These are phyloP conservation scores for Allolobophora icterica DNA, from an alignment of 2,888 invertebrate species.

Conservation along the genomic window DNA sequence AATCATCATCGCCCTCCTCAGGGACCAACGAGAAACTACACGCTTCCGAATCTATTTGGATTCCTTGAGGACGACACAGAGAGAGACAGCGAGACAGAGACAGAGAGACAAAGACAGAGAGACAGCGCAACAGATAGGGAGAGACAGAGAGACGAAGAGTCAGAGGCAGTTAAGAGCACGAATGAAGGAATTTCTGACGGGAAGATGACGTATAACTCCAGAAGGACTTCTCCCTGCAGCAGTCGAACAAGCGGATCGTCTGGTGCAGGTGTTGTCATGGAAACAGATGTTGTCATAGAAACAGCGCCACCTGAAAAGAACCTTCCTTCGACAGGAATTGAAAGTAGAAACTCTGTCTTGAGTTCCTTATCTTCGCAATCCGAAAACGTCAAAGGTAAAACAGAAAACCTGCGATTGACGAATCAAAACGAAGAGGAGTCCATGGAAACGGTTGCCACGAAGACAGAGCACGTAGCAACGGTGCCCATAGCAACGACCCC, in stretches of 20 bases:
- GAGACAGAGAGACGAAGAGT: background rate
- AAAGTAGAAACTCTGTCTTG: background rate
- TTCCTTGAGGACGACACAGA: background rate
- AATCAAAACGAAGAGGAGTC: background rate
- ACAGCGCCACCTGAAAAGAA: background rate
- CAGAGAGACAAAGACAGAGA: background rate
- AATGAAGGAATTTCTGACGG: background rate
- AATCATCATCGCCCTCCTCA: background rate
- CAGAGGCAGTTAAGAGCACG: background rate
- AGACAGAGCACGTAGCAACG: background rate
- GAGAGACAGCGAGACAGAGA: background rate
- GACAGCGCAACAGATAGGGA: background rate
- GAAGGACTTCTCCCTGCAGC: background rate
- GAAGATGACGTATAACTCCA: background rate
- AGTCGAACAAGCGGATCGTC: background rate
- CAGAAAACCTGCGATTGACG: background rate
- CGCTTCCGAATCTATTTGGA: background rate
- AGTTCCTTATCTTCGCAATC: background rate
- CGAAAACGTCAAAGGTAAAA: background rate
- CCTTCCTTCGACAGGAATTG: background rate
- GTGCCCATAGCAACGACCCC: background rate
- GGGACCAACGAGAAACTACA: constrained; percentile 10
- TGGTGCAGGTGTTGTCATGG: background rate
- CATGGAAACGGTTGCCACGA: background rate
- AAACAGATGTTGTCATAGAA: background rate